A percentile compares a stretch with the other conserved stretches of the same genome.
phyloP scores from a whole-genome alignment of 37 sponge, comb jelly and placozoan species.

The Hexactinellida sp. region DNA sequence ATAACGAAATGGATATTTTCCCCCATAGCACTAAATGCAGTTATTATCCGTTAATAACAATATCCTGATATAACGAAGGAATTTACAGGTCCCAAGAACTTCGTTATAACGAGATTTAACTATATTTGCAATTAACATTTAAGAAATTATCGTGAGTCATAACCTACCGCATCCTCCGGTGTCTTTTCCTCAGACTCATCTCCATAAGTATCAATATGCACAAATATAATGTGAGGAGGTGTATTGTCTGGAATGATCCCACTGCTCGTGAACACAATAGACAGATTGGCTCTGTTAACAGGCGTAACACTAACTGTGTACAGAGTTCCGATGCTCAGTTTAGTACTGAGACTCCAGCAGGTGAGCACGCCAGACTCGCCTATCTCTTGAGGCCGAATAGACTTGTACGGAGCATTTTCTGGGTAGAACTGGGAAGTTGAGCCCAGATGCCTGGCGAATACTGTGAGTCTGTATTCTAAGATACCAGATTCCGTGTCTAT shows the following conservation, averaged over 20 bases:
- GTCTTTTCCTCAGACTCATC: not conserved
- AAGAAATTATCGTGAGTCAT: no score
- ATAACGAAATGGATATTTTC: no score
- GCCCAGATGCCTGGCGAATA: not conserved
- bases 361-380: not conserved
- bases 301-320: not conserved
- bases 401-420: not conserved
- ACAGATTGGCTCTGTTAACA: not conserved
- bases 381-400: not conserved
- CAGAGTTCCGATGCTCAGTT: not conserved
- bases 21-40: no score
- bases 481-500: constrained; percentile 33
- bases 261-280: not conserved
- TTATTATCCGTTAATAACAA: no score
- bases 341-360: not conserved
- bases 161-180: not conserved
- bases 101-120: no score
- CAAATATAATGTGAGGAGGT: not conserved
- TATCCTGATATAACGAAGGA: no score
- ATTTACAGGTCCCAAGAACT: no score
- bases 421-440: not conserved
- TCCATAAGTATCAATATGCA: not conserved
- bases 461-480: constrained; percentile 15
- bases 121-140: no score
- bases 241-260: not conserved